Evolutionary conservation across 2,797 vertebrate genomes (phyloP).

Genomic region (Ptychobarbus kaznakovi): DNA sequence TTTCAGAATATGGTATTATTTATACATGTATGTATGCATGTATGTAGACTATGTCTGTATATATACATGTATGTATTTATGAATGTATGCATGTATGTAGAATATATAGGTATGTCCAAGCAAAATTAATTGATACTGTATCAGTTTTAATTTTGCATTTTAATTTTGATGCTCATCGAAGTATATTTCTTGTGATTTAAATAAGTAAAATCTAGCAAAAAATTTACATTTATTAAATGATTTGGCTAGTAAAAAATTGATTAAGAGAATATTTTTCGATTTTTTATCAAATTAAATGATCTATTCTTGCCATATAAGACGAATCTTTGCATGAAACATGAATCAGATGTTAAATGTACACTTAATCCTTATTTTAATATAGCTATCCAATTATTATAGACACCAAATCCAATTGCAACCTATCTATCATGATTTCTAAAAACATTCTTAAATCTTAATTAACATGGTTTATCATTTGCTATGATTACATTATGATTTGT

Average conservation of each 20-base stretch:
- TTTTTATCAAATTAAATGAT: not conserved
- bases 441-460: not conserved
- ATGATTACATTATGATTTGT: not conserved
- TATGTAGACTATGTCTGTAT: no score
- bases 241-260: not conserved
- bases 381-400: not conserved
- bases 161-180: no score
- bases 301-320: not conserved
- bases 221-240: not conserved
- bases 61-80: no score
- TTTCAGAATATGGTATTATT: not conserved
- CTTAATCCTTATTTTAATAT: not conserved
- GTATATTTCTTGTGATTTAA: no score
- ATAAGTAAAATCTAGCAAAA: no score
- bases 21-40: not conserved
- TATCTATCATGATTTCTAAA: not conserved
- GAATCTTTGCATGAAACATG: not conserved
- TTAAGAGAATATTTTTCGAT: no score
- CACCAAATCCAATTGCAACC: not conserved
- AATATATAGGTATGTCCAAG: no score
- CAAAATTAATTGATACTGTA: no score
- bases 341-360: not conserved
- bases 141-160: no score
- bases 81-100: no score
- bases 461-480: not conserved